Conservation (phyloP, 23 tunicate species). For the Styela clava region DNA sequence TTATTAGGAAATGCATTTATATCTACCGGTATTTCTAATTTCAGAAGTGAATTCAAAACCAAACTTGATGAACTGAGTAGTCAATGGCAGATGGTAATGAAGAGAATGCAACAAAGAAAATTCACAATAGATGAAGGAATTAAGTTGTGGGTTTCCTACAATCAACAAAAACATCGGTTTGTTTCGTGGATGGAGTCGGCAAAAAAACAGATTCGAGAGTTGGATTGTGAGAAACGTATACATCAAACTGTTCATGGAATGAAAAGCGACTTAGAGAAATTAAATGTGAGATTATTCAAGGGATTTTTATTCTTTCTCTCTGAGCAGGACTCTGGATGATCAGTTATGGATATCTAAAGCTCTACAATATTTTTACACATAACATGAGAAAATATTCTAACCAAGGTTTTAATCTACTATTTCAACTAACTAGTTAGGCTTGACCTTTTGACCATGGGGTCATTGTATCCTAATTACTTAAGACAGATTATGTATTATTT, state of each 20-base stretch:
- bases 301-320: no score
- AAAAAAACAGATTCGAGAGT: not conserved
- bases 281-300: not conserved
- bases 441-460: no score
- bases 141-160: slow-evolving; percentile 34
- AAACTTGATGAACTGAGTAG: slow-evolving; percentile 36
- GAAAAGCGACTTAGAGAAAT: slow-evolving; percentile 14
- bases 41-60: slow-evolving; percentile 30
- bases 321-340: no score
- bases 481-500: no score
- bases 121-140: slow-evolving; percentile 27
- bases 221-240: slow-evolving; percentile 12
- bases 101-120: slow-evolving; percentile 33
- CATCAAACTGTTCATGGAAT: slow-evolving; percentile 12
- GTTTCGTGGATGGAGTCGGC: slow-evolving; percentile 17
- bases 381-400: no score
- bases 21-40: no score
- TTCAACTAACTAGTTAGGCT: no score
- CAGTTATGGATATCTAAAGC: no score
- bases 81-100: slow-evolving; percentile 52
- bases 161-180: slow-evolving; percentile 15
- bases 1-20: no score
- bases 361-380: no score
- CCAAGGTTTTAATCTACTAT: no score
- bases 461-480: no score